phyloP scores from a whole-genome alignment of 1,140 invertebrate species.

The Aporrectodea caliginosa region DNA sequence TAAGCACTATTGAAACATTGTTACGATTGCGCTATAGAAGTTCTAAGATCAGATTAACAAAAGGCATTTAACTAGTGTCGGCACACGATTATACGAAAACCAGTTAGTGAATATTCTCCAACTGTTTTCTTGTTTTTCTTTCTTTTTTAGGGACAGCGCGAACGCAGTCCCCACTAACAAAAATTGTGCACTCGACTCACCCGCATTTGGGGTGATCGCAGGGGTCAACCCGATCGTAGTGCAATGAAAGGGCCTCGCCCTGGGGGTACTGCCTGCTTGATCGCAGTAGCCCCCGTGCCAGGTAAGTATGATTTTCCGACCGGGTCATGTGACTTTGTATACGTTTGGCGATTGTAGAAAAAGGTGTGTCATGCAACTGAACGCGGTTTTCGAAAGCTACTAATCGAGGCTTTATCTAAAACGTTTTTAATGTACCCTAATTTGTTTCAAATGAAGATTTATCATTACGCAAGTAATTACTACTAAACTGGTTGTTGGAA shows the following conservation, averaged over 20 bases:
- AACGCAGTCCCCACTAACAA: slow-evolving; percentile 66
- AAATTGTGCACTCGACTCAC: slow-evolving; percentile 68
- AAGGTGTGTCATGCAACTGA: neutral
- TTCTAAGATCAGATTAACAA: neutral
- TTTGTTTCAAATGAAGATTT: neutral
- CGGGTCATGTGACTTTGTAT: neutral
- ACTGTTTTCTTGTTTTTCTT: neutral
- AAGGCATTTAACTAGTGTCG: neutral
- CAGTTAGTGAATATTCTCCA: neutral
- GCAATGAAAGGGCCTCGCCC: slow-evolving; percentile 67
- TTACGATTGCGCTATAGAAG: neutral
- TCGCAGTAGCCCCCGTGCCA: slow-evolving; percentile 64
- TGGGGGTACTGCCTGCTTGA: slow-evolving; percentile 65
- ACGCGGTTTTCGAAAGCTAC: neutral
- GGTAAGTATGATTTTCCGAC: slow-evolving; percentile 38
- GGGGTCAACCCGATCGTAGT: slow-evolving; percentile 67
- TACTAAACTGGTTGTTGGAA: neutral
- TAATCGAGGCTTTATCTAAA: neutral
- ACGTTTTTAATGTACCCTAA: neutral
- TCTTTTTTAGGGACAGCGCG: slow-evolving; percentile 57
- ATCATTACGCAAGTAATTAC: neutral
- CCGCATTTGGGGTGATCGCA: slow-evolving; percentile 70
- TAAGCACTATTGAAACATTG: too few relatives aligned
- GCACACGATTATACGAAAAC: neutral
- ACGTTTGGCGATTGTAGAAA: neutral